These are phyloP conservation scores for Catocala nupta DNA, from an alignment of 2,888 invertebrate genomes.

Conservation along the genomic window DNA sequence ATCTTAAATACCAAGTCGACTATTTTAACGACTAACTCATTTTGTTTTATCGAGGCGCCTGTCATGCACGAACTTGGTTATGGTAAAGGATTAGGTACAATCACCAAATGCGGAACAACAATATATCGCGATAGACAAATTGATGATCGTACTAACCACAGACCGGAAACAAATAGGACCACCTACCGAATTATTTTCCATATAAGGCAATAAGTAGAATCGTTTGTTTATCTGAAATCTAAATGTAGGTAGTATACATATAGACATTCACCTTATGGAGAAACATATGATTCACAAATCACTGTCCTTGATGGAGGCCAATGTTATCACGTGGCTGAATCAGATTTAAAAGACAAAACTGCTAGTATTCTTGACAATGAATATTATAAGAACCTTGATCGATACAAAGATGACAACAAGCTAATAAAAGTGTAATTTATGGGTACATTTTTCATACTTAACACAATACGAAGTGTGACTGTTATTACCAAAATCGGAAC, in stretches of 20 bases:
- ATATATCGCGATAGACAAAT: slow-evolving; percentile 1
- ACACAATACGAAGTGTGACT: slow-evolving; percentile 12
- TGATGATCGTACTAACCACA: slow-evolving; percentile 9
- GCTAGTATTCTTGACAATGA: slow-evolving; percentile 11
- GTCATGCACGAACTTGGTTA: not conserved
- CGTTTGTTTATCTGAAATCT: not conserved
- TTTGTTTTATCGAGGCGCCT: not conserved
- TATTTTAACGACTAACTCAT: too few relatives aligned
- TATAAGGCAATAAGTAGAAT: slow-evolving; percentile 5
- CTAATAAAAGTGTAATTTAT: slow-evolving; percentile 19
- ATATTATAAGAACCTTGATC: slow-evolving; percentile 15
- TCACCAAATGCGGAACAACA: not conserved
- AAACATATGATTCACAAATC: slow-evolving; percentile 38
- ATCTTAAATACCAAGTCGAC: too few relatives aligned
- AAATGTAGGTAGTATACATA: slow-evolving; percentile 23
- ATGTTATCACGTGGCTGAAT: not conserved
- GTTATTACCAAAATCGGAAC: slow-evolving; percentile 6
- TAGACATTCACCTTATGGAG: slow-evolving; percentile 28
- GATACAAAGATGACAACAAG: slow-evolving; percentile 10
- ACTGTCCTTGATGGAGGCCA: slow-evolving; percentile 24
- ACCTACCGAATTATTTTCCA: slow-evolving; percentile 15
- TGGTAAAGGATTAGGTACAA: not conserved
- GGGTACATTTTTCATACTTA: slow-evolving; percentile 8
- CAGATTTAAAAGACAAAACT: slow-evolving; percentile 23
- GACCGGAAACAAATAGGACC: slow-evolving; percentile 15